phyloP scores from a whole-genome alignment of 2,113 vertebrate genomes.

The Peromyscus californicus region DNA sequence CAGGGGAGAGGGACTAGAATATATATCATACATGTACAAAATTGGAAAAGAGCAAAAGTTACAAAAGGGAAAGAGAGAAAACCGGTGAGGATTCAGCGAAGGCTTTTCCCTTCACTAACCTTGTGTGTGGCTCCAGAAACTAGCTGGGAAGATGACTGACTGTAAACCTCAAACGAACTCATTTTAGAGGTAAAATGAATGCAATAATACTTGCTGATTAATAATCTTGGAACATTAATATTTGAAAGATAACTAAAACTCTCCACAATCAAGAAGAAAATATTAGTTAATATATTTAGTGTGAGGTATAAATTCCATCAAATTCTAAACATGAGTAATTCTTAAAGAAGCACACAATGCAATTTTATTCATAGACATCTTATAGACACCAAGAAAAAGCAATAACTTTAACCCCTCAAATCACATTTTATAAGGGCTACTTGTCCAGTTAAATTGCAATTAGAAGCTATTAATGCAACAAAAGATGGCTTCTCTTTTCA shows the following conservation, averaged over 20 bases:
- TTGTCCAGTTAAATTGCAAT: background rate
- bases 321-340: slow-evolving; percentile 19
- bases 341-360: background rate
- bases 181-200: slow-evolving; percentile 52
- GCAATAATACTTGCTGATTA: slow-evolving; percentile 8
- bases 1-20: background rate
- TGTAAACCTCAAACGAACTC: slow-evolving; percentile 13
- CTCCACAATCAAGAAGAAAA: slow-evolving; percentile 7
- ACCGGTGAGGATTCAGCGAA: background rate
- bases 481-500: background rate
- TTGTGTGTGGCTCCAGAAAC: background rate
- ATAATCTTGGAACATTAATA: background rate
- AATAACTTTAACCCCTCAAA: background rate
- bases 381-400: background rate
- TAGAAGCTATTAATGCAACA: background rate
- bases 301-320: background rate
- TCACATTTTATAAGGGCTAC: background rate
- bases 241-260: slow-evolving; percentile 10
- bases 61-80: background rate
- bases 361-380: background rate
- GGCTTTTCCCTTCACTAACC: background rate
- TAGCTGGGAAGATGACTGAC: background rate
- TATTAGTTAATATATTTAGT: background rate
- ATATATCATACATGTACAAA: background rate
- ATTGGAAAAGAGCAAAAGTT: background rate